Base-by-base conservation (phyloP, 2,113 vertebrate genomes). In the Protomyctophum bolini region DNA sequence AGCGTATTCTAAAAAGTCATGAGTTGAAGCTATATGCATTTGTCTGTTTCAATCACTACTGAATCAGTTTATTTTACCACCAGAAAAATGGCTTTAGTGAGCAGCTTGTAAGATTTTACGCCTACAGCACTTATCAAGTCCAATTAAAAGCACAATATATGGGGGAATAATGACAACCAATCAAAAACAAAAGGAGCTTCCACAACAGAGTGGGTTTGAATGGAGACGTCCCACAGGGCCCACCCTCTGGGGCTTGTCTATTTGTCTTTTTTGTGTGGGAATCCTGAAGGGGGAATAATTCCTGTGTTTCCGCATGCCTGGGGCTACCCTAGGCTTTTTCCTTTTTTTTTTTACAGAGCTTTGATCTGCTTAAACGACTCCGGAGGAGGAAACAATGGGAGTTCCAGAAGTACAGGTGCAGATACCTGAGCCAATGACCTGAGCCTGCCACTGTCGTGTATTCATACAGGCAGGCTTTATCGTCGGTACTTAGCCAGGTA, bases 331-430 rank as follows among this genome's bases (percentile, higher is more conserved):
- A 87, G 85, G 90, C 90, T 89, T 84, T 84, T 90, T 89, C 5
- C 5, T 41, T 41, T 41, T 41, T 41, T 41, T 41, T 41, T 41
- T 41, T 41, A 41, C 79, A 73, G 71, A 76, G 73, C 90, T 86
- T 91, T 81, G 90, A 92, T 94, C 83, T 71, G 89, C 89, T 87
- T 87, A 91, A 93, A 91, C 70, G 86, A 87, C 84, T 90, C 84
- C 0, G 88, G 83, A 82, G 89, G 88, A 86, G 58, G 76, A 86
- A 88, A 90, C 82, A 90, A 93, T 91, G 86, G 86, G 75, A 75
- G 75, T 69, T 72, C 59, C 76, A 57, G 75, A 75, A 82, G 86
- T 90, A 91, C 92, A 90, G 66, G 89, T 86, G 89, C 67, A 57
- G 83, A 83, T 91, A 92, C 89, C 91, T 93, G 86, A 92, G 84